A percentile compares a stretch with the other conserved stretches of the same genome.
Conservation (phyloP, 2,888 invertebrate genomes). For the Nasonia oneida region DNA sequence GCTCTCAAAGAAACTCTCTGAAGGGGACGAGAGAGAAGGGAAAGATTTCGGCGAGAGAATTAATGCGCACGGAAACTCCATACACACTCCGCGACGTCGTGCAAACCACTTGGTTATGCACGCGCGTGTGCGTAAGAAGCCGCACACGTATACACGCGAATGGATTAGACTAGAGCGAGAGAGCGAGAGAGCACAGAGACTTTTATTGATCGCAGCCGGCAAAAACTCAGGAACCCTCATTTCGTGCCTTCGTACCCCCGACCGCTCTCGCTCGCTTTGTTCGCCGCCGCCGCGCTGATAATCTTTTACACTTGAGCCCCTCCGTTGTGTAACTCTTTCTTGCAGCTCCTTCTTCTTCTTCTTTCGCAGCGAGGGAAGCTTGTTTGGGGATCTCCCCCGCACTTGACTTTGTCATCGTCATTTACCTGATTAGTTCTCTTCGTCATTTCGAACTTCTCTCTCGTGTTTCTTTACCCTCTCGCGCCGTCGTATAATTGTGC, state of each 20-base stretch:
- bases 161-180: constrained; percentile 40
- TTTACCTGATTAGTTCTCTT: constrained; percentile 62
- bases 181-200: constrained; percentile 71
- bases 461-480: neutral
- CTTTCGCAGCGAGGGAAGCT: neutral
- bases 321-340: constrained; percentile 30
- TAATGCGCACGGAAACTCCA: constrained; percentile 57
- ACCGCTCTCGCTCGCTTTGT: constrained; percentile 64
- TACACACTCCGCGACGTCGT: constrained; percentile 35
- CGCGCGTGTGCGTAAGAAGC: constrained; percentile 31
- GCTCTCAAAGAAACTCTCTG: constrained; percentile 38
- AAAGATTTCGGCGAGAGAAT: constrained; percentile 58
- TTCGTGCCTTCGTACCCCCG: constrained; percentile 78
- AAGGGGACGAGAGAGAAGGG: constrained; percentile 30
- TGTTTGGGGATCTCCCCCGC: constrained; percentile 36
- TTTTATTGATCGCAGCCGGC: constrained; percentile 79
- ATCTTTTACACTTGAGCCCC: constrained; percentile 76
- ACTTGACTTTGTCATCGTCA: constrained; percentile 65
- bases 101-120: constrained; percentile 58
- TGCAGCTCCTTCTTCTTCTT: constrained; percentile 25
- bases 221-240: constrained; percentile 80
- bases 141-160: constrained; percentile 57
- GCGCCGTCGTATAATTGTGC: too few species aligned
- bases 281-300: constrained; percentile 69
- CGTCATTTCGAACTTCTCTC: neutral